These are phyloP conservation scores for Bimastos eiseni DNA, from an alignment of 2,888 invertebrate species.

Conservation along the genomic window DNA sequence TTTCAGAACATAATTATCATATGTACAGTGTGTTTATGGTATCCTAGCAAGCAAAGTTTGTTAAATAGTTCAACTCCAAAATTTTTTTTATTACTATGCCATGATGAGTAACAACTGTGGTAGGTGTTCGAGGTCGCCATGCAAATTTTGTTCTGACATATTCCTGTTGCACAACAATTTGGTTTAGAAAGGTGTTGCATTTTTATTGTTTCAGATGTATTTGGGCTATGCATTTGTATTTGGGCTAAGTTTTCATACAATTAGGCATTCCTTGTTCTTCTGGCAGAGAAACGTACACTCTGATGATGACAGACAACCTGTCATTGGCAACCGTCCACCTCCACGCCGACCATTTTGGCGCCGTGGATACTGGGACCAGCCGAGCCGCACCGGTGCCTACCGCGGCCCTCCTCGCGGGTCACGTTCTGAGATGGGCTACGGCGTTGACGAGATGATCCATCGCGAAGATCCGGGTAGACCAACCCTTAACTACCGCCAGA, in stretches of 20 bases:
- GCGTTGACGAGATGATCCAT: conserved; percentile 19
- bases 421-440: conserved; percentile 35
- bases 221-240: too few species aligned
- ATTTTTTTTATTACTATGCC: too few species aligned
- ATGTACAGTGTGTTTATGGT: background rate
- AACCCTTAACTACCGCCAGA: background rate
- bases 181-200: too few species aligned
- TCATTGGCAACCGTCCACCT: conserved; percentile 32
- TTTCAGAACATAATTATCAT: too few species aligned
- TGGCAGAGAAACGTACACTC: conserved; percentile 13
- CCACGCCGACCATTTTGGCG: conserved; percentile 54
- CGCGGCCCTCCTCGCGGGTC: conserved; percentile 43
- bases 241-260: background rate
- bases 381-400: conserved; percentile 31
- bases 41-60: background rate
- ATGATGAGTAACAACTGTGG: background rate
- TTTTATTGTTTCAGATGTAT: too few species aligned
- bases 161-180: too few species aligned
- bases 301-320: conserved; percentile 25
- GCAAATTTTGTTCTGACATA: too few species aligned
- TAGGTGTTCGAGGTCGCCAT: background rate
- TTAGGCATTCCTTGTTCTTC: background rate
- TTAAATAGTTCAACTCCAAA: background rate
- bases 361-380: conserved; percentile 42
- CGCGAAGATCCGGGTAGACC: background rate